Conservation (phyloP, 2,797 vertebrate species). For the Argentina silus region DNA sequence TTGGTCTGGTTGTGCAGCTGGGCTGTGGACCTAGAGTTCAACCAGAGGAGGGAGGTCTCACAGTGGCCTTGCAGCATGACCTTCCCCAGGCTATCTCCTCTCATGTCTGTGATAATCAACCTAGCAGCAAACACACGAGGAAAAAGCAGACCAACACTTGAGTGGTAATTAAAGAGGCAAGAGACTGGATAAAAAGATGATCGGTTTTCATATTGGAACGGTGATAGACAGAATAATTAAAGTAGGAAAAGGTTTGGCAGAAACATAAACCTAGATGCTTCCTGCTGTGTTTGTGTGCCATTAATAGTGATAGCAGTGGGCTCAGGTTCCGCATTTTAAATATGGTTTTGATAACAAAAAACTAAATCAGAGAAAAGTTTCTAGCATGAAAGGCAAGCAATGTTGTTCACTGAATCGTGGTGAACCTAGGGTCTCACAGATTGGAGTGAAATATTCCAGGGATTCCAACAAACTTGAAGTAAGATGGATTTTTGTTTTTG, state of each 20-base stretch:
- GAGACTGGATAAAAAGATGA: conserved; percentile 18
- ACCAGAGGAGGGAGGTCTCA: conserved; percentile 46
- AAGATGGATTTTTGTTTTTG: conserved; percentile 6
- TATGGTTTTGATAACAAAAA: conserved; percentile 36
- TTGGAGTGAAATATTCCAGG: background rate
- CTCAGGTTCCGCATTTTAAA: conserved; percentile 45
- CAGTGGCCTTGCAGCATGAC: conserved; percentile 40
- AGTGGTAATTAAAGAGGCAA: conserved; percentile 8
- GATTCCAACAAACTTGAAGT: conserved; percentile 7
- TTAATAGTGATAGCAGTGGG: conserved; percentile 51
- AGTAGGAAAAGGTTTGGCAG: conserved; percentile 40
- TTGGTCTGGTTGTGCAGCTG: conserved; percentile 51
- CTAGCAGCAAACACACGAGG: conserved; percentile 12
- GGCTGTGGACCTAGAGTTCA: conserved; percentile 52
- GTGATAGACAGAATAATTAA: conserved; percentile 33
- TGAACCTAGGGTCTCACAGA: conserved; percentile 38
- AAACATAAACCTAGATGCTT: conserved; percentile 29
- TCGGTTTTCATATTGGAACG: conserved; percentile 12
- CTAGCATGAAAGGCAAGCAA: conserved; percentile 41
- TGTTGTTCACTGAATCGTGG: conserved; percentile 42
- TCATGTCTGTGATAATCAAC: conserved; percentile 45
- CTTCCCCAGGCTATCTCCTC: conserved; percentile 42
- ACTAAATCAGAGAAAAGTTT: background rate
- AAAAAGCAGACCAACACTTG: conserved; percentile 30
- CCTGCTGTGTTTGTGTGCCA: conserved; percentile 49